Conservation (phyloP, 2,113 vertebrate species). For the Microcebus tavaratra region DNA sequence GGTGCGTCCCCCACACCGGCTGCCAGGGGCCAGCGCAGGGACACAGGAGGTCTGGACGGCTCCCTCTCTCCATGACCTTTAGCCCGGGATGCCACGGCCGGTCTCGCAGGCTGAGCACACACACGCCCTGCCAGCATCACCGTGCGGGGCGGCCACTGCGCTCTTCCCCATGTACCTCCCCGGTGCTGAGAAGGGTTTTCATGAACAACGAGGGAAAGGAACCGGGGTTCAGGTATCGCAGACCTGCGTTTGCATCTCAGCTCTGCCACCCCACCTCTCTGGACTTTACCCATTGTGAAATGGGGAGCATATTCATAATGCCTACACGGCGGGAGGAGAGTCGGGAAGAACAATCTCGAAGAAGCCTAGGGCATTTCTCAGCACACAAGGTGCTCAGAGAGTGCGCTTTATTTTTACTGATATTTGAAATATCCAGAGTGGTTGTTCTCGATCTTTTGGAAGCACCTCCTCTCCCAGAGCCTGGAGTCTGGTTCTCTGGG, state of each 20-base stretch:
- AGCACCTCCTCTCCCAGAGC: neutral
- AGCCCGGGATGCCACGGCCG: neutral
- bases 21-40: neutral
- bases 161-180: neutral
- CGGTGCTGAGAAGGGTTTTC: neutral
- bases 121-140: neutral
- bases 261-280: neutral
- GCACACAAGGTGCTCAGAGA: neutral
- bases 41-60: neutral
- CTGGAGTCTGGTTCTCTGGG: neutral
- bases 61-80: neutral
- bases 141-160: neutral
- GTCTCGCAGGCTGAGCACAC: no score
- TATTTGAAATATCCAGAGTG: neutral
- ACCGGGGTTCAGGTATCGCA: neutral
- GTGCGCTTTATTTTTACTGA: neutral
- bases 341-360: neutral
- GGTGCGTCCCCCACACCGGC: neutral
- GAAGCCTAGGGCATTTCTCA: neutral
- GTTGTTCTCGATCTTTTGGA: neutral
- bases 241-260: neutral
- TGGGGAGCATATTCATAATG: neutral
- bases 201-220: neutral
- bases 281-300: neutral
- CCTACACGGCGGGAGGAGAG: neutral